These are phyloP conservation scores for Anisognathus igniventris DNA, from an alignment of 2,797 vertebrate genomes.

Conservation along the genomic window DNA sequence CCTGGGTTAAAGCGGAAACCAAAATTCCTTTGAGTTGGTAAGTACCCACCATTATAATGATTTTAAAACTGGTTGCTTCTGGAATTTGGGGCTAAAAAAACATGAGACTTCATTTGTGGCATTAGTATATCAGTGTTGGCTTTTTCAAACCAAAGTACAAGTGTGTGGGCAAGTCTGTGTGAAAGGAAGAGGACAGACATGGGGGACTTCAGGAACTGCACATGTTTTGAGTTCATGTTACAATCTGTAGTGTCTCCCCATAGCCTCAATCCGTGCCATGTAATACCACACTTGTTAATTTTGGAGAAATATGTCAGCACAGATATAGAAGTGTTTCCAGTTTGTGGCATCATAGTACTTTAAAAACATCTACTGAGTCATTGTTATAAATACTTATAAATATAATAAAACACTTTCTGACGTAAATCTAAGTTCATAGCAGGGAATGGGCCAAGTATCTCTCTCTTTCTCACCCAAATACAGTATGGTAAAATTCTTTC, in stretches of 20 bases:
- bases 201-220: neutral
- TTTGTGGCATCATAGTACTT: neutral
- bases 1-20: conserved; percentile 66
- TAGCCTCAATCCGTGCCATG: neutral
- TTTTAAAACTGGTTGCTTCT: conserved; percentile 41
- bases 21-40: conserved; percentile 54
- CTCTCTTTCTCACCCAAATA: conserved; percentile 1
- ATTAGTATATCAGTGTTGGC: neutral
- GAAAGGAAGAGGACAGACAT: neutral
- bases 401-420: neutral
- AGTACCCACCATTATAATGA: conserved; percentile 23
- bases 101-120: neutral
- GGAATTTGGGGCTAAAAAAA: conserved; percentile 25
- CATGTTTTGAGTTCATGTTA: neutral
- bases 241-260: neutral
- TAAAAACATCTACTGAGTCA: neutral
- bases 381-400: conserved; percentile 20
- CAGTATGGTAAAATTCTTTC: neutral
- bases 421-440: neutral
- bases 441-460: neutral
- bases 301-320: neutral
- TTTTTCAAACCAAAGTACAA: neutral
- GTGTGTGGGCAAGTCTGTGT: neutral
- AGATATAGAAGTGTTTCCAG: neutral
- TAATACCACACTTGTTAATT: neutral